Percentiles rank a stretch among this genome's conserved stretches.
phyloP scores from a whole-genome alignment of 2,888 invertebrate species.

The Epirrita christyi region DNA sequence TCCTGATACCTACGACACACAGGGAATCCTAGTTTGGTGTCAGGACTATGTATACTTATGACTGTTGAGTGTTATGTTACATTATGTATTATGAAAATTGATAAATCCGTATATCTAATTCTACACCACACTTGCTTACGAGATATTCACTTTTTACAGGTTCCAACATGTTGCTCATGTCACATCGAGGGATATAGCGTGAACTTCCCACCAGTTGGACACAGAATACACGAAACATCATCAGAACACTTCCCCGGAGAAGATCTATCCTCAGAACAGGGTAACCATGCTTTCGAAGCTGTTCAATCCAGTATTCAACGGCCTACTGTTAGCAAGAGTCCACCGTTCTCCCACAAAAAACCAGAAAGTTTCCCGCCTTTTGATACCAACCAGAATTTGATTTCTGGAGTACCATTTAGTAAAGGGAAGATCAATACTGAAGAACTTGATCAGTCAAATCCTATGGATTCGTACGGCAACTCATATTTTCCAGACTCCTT shows the following conservation, averaged over 20 bases:
- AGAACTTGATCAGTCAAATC: constrained; percentile 55
- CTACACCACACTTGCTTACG: no score
- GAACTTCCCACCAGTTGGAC: constrained; percentile 86
- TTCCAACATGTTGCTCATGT: constrained; percentile 93
- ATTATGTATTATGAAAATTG: no score
- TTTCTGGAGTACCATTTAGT: constrained; percentile 65
- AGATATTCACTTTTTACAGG: constrained; percentile 59
- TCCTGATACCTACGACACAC: no score
- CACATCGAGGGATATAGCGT: constrained; percentile 91
- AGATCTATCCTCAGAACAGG: constrained; percentile 78
- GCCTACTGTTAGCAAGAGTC: constrained; percentile 62
- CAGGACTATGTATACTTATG: no score
- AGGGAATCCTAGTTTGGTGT: no score
- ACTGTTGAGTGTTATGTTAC: no score
- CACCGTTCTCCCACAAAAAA: constrained; percentile 63
- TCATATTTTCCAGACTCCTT: constrained; percentile 75
- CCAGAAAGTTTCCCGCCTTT: constrained; percentile 65
- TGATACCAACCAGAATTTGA: constrained; percentile 68
- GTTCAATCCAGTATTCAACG: constrained; percentile 69
- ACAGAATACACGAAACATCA: constrained; percentile 77
- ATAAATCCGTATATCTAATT: no score
- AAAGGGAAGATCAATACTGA: constrained; percentile 61
- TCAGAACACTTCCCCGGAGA: constrained; percentile 85
- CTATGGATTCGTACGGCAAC: constrained; percentile 76
- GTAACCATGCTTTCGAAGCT: constrained; percentile 76